Conservation (phyloP, 2,113 vertebrate genomes). For the Cyphomyrus discorhynchus region DNA sequence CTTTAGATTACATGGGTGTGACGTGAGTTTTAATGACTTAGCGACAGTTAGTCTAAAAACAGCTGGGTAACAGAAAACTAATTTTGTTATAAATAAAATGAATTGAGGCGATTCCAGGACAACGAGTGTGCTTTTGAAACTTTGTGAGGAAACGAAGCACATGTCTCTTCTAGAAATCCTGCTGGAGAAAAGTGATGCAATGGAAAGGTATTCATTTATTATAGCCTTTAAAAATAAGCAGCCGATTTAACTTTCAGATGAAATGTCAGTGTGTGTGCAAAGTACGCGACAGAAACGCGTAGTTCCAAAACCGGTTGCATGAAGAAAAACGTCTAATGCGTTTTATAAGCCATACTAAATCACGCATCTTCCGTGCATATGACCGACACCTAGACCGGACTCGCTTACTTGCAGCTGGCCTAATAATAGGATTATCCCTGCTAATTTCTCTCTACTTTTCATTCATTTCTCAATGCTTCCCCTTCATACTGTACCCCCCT, state of each 20-base stretch:
- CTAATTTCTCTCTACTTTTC: background rate
- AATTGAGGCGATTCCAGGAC: background rate
- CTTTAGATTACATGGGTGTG: background rate
- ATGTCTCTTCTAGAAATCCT: background rate
- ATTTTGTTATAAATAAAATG: background rate
- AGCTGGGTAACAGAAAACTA: background rate
- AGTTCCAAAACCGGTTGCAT: background rate
- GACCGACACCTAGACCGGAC: background rate
- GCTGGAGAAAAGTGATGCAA: background rate
- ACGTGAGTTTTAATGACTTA: background rate
- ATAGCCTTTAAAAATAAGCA: background rate
- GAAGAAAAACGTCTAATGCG: background rate
- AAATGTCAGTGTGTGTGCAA: background rate
- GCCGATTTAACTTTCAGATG: background rate
- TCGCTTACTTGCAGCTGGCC: background rate
- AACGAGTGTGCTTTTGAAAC: background rate
- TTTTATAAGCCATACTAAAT: background rate
- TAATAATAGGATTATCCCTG: background rate
- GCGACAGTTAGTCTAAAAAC: background rate
- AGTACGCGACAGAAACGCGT: background rate
- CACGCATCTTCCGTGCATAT: background rate
- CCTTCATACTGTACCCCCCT: slow-evolving; percentile 5
- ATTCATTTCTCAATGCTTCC: background rate
- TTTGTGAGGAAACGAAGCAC: background rate
- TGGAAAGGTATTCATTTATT: background rate